Evolutionary conservation across 2,113 vertebrate species (phyloP), one percentile per base, ranked within the genome.

Genomic region (Paradisaea rubra): DNA sequence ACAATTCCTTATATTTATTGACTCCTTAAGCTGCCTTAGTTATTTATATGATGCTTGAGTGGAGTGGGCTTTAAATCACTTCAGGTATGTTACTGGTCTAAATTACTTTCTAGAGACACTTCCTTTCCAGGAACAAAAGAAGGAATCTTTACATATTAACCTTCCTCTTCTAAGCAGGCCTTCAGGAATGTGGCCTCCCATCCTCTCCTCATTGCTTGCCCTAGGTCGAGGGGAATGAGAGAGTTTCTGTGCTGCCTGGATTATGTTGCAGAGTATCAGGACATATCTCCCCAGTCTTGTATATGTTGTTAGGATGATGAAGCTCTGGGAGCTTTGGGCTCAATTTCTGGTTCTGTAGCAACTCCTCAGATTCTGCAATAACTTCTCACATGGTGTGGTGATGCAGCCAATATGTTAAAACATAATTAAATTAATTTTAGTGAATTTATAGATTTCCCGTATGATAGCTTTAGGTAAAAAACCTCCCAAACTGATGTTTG

Each of bases 331-430:
- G 11, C 41, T 73, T 81, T 83, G 50, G 17, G 16, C 54, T 83
- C 27, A 47, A 0, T 47, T 86, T 82, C 63, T 72, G 35, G 13
- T 71, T 82, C 49, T 80, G 25, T 21, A 86, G 35, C 25, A 79
- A 1, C 23, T 84, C 47, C 33, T 57, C 73, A 78, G n/a, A 54
- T 73, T 69, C 49, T 60, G 21, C 10, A 45, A 0, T 64, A 57
- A 37, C 13, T 66, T 66, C 12, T 61, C 23, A 24, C 0, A 1
- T 52, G 30, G 30, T 17, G 4, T 64, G 53, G 13, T 2, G 2
- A 69, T 73, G 25, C 16, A 39, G n/a, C 52, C 37, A 53, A 3
- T 82, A 63, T 70, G 24, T 59, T 77, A 70, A 65, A 78, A 21
- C 14, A 7, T 33, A 69, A 71, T 50, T 19, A 25, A 86, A 31